Evolutionary conservation across 1,140 invertebrate genomes (phyloP), one percentile per base, ranked within the genome.

Genomic region (Drosophila bocki): DNA sequence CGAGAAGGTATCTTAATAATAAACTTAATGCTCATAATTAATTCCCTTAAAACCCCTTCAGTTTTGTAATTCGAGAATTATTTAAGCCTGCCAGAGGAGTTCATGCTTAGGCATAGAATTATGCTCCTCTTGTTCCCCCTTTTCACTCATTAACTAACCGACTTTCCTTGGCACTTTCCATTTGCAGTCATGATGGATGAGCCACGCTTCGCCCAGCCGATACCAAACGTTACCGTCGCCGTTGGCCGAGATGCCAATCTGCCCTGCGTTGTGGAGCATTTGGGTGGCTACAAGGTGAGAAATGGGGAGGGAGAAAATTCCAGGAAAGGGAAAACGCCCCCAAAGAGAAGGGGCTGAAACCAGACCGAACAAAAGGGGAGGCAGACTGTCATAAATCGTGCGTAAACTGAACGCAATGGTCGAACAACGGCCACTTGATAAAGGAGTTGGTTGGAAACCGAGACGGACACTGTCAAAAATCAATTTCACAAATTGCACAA

Each of bases 211-310:
- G 96, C 96, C 19, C 97, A 97, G 92, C 96, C 96, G 22, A 97
- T 98, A 86, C 96, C 96, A 58, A 98, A 98, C 93, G 96, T 97
- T 68, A 98, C 97, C 5, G 97, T 98, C 51, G 96, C 97, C 47
- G 94, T 98, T 26, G 97, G 97, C 64, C 94, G 97, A 84, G 97
- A 98, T 91, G 97, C 97, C 45, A 97, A 95, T 86, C 93, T 98
- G 78, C 97, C 97, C 12, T 98, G 97, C 85, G 96, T 98, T 56
- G 96, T 98, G 41, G 96, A 98, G 87, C 97, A 98, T 91, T 95
- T 98, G 62, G 97, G 97, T 75, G 95, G 94, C 70, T 97, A 97
- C 91, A 97, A 97, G 96, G 97, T 98, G 94, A 94, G 93, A 78
- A 60, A n/a, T 11, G 32, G 41, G 15, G 1, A 35, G 39, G n/a